Evolutionary conservation across 2,888 invertebrate species (phyloP), one percentile per base, ranked within the genome.

Genomic region (Holacanthella duospinosa): DNA sequence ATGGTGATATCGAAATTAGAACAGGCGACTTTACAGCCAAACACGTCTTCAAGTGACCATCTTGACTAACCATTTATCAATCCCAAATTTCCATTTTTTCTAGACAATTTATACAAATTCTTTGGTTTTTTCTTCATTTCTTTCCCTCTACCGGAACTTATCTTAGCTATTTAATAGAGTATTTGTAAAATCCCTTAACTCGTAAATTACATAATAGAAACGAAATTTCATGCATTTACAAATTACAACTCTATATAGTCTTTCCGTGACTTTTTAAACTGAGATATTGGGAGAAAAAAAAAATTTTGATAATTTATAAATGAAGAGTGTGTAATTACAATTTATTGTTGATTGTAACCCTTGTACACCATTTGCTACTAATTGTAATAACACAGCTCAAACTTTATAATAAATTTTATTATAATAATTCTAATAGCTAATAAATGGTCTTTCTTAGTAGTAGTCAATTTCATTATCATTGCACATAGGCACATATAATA

Each of bases 111-210:
- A 48, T 48, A 48, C 48, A 48, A 21, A 48, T 9, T 48, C 48
- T 48, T 48, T 48, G 48, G 48, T 48, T n/a, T 48, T 21, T 48
- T 48, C 48, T 48, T 48, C 4, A n/a, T n/a, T n/a, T n/a, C n/a
- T 21, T 48, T 48, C 21, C 48, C 21, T 9, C 4, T 21, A 48
- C 21, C 4, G 48, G 48, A 48, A 48, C 6, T 36, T 36, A 9
- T 16, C 36, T 36, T 36, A 36, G 16, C 6, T 36, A 16, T 16
- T 36, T 16, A 36, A 36, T 36, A 6, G 6, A 36, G 16, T 36
- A 36, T 36, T 36, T 36, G 36, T 36, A 36, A 36, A 36, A 9
- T n/a, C n/a, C n/a, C n/a, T n/a, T n/a, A n/a, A n/a, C n/a, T n/a
- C n/a, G n/a, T n/a, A n/a, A n/a, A n/a, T n/a, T n/a, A n/a, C n/a